These are phyloP conservation scores for Halcyon malimbica DNA, from an alignment of 2,113 vertebrate species.

Conservation along the genomic window DNA sequence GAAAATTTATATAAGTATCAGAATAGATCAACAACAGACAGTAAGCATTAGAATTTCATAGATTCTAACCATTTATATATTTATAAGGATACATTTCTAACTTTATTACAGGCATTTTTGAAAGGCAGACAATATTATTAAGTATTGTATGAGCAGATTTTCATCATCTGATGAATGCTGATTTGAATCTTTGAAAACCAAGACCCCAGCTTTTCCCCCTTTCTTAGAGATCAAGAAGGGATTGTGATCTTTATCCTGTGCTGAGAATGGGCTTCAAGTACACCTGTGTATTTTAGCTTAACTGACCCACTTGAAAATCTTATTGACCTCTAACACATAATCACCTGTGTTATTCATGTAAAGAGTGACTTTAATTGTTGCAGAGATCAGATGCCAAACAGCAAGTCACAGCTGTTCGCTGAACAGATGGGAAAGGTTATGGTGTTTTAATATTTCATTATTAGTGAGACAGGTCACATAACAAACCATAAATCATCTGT, in stretches of 20 bases:
- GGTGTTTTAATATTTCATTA: slow-evolving; percentile 44
- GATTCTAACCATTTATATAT: not conserved
- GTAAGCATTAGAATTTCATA: not conserved
- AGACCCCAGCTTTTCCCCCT: not conserved
- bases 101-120: not conserved
- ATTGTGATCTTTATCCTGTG: not conserved
- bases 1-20: too few species aligned
- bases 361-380: slow-evolving; percentile 9
- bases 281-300: not conserved
- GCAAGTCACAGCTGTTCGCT: slow-evolving; percentile 28
- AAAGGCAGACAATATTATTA: not conserved
- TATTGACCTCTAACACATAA: not conserved
- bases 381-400: slow-evolving; percentile 55
- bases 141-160: not conserved
- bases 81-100: not conserved
- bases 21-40: too few species aligned
- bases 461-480: slow-evolving; percentile 31
- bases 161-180: not conserved
- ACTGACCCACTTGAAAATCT: not conserved
- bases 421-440: slow-evolving; percentile 60
- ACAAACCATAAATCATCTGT: slow-evolving; percentile 48
- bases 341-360: not conserved
- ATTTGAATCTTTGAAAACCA: not conserved
- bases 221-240: not conserved
- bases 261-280: not conserved